Evolutionary conservation across 2,113 vertebrate genomes (phyloP).

Genomic region (Ceyx melanurus): DNA sequence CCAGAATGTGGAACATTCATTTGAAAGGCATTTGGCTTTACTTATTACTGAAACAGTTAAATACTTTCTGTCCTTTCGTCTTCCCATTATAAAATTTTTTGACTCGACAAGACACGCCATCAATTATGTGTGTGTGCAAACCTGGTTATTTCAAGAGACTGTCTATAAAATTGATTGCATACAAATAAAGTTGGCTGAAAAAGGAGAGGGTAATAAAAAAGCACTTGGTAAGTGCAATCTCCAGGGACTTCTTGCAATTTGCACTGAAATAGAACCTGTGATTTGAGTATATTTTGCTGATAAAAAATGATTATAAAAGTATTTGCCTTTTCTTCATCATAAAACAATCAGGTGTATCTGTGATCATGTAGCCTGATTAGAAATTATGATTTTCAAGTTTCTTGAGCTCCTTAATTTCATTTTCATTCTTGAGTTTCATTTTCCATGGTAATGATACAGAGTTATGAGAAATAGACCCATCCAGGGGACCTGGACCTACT

Average conservation of each 20-base stretch:
- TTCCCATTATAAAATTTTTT: neutral
- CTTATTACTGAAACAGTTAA: neutral
- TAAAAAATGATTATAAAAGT: neutral
- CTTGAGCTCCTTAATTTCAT: rapidly evolving
- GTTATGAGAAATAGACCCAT: neutral
- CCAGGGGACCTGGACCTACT: neutral
- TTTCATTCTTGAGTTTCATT: no score
- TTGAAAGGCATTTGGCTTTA: neutral
- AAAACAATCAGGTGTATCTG: neutral
- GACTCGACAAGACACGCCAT: neutral
- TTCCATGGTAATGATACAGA: neutral
- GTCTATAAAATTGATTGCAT: neutral
- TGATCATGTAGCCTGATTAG: neutral
- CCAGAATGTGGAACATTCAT: neutral
- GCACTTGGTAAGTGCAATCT: neutral
- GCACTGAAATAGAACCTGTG: neutral
- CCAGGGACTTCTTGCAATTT: neutral
- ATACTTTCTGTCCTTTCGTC: neutral
- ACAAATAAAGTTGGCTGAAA: neutral
- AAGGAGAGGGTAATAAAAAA: neutral
- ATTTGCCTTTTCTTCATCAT: neutral
- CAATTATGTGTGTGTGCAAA: neutral
- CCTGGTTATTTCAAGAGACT: neutral
- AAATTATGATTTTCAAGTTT: neutral
- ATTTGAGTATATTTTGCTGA: neutral